phyloP scores from a whole-genome alignment of 2,888 invertebrate species.

The Pimpla rufipes region DNA sequence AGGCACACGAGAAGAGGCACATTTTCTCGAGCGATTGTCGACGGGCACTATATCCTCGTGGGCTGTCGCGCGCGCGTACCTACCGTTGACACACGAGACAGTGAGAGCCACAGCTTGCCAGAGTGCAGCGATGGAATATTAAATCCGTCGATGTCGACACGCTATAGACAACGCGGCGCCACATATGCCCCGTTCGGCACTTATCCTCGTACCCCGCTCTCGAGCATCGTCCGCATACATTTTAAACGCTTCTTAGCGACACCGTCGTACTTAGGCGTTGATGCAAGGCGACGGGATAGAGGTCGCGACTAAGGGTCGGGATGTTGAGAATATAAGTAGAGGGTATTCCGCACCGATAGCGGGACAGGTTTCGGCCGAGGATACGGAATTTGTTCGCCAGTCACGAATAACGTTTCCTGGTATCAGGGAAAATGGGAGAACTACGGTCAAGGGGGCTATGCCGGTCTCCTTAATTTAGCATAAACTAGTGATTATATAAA shows the following conservation, averaged over 20 bases:
- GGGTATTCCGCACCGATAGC: too few species aligned
- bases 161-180: background rate
- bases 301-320: background rate
- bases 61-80: conserved; percentile 36
- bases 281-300: background rate
- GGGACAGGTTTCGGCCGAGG: too few species aligned
- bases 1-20: conserved; percentile 36
- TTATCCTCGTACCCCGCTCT: background rate
- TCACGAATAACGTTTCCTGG: too few species aligned
- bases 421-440: too few species aligned
- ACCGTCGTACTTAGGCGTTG: background rate
- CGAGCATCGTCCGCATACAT: background rate
- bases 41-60: conserved; percentile 38
- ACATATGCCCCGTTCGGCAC: background rate
- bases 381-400: too few species aligned
- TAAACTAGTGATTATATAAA: too few species aligned
- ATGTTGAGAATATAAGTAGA: conserved; percentile 1
- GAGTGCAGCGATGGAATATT: conserved; percentile 45
- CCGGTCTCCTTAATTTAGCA: too few species aligned
- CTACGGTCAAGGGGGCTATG: too few species aligned
- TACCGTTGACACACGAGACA: conserved; percentile 35
- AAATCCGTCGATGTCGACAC: conserved; percentile 51
- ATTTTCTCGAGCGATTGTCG: conserved; percentile 58
- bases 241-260: background rate
- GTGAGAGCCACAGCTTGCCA: conserved; percentile 19